phyloP scores from a whole-genome alignment of 2,797 vertebrate genomes.

The Semotilus atromaculatus region DNA sequence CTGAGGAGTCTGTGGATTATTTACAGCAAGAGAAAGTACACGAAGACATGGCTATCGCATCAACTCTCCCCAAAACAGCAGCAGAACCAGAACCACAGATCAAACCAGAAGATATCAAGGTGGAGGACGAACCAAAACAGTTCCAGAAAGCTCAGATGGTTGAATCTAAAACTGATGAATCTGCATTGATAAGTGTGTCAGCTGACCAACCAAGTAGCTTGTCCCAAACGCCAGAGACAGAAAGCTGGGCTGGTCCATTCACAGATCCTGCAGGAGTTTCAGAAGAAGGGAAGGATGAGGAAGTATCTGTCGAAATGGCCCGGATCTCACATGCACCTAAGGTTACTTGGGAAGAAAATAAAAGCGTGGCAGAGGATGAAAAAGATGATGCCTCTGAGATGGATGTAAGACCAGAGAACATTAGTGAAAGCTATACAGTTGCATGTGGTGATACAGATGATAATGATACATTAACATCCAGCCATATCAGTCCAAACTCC shows the following conservation, averaged over 20 bases:
- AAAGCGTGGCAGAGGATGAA: constrained; percentile 44
- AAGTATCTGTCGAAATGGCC: constrained; percentile 52
- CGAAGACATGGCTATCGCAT: constrained; percentile 65
- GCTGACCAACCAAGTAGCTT: constrained; percentile 29
- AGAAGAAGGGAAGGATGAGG: constrained; percentile 55
- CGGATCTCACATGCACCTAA: constrained; percentile 54
- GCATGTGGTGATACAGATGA: constrained; percentile 57
- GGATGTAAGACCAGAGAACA: constrained; percentile 55
- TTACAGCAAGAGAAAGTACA: constrained; percentile 68
- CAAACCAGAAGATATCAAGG: constrained; percentile 19
- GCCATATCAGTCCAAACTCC: constrained; percentile 38
- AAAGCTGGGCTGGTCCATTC: constrained; percentile 36
- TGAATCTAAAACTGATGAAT: constrained; percentile 15
- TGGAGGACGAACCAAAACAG: constrained; percentile 27
- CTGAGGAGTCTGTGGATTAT: constrained; percentile 58
- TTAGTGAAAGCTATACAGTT: constrained; percentile 52
- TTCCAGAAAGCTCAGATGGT: constrained; percentile 10
- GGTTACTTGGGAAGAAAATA: constrained; percentile 56
- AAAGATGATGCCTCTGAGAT: constrained; percentile 28
- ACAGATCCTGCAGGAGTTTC: constrained; percentile 39
- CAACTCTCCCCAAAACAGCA: constrained; percentile 47
- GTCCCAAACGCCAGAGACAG: constrained; percentile 54
- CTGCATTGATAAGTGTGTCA: constrained; percentile 7
- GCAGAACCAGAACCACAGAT: constrained; percentile 26
- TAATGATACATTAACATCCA: constrained; percentile 39